phyloP scores from a whole-genome alignment of 2,797 vertebrate genomes.

The Pipistrellus kuhlii region DNA sequence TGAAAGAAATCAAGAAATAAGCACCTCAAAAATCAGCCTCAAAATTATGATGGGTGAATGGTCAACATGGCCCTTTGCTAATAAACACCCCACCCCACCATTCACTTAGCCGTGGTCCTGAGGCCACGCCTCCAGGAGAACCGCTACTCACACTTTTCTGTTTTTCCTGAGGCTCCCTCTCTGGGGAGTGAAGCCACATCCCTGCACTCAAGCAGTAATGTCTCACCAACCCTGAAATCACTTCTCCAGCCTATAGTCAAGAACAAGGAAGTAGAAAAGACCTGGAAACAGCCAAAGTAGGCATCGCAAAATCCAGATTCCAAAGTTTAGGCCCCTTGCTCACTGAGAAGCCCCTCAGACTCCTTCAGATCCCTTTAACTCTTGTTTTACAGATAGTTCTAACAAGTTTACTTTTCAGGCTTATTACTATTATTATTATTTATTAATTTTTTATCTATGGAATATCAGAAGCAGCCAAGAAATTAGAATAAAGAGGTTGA shows the following conservation, averaged over 20 bases:
- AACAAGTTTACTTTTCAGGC: background rate
- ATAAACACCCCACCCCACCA: background rate
- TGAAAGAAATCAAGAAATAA: constrained; percentile 17
- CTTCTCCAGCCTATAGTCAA: background rate
- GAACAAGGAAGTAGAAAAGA: background rate
- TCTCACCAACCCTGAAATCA: background rate
- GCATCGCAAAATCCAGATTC: background rate
- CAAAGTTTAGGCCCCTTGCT: background rate
- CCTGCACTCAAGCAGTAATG: background rate
- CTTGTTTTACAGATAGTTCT: background rate
- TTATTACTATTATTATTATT: background rate
- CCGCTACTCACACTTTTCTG: background rate
- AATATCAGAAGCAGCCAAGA: background rate
- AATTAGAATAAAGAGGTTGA: background rate
- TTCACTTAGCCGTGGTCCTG: background rate
- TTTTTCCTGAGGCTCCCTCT: background rate
- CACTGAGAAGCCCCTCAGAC: background rate
- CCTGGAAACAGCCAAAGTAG: background rate
- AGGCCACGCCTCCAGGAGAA: fast-evolving
- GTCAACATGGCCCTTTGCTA: background rate
- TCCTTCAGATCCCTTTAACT: background rate
- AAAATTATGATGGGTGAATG: background rate
- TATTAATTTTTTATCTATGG: background rate
- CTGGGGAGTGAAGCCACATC: background rate
- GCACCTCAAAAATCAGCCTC: background rate